phyloP scores from a whole-genome alignment of 2,888 invertebrate genomes.

The Xanthia togata region DNA sequence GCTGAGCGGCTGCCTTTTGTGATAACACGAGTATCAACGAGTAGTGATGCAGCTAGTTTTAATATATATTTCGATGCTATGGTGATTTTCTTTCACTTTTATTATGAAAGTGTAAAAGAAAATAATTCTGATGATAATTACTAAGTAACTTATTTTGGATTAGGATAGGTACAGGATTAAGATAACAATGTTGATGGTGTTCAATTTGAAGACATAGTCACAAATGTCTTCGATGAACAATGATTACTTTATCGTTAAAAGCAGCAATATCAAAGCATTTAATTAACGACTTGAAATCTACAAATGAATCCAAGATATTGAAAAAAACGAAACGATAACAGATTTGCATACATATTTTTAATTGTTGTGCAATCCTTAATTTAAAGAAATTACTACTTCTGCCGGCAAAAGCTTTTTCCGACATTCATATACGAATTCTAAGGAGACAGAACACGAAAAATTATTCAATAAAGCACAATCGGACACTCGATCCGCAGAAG shows the following conservation, averaged over 20 bases:
- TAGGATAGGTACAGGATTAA: not conserved
- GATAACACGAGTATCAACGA: constrained; percentile 62
- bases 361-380: not conserved
- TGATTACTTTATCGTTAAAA: not conserved
- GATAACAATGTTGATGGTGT: not conserved
- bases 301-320: not conserved
- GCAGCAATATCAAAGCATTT: not conserved
- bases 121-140: not conserved
- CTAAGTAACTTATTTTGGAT: not conserved
- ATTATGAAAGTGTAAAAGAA: not conserved
- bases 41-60: constrained; percentile 52
- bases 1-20: constrained; percentile 78
- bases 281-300: not conserved
- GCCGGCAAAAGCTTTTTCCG: not conserved
- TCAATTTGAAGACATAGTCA: not conserved
- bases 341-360: not conserved
- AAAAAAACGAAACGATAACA: not conserved
- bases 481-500: constrained; percentile 59
- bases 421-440: not conserved
- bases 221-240: not conserved
- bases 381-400: not conserved
- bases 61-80: constrained; percentile 23
- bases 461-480: constrained; percentile 60
- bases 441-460: constrained; percentile 36
- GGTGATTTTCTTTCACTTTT: constrained; percentile 14